Percentiles rank a stretch among this genome's conserved stretches.
phyloP scores from a whole-genome alignment of 2,113 vertebrate species.

The Hippocampus guttulatus region DNA sequence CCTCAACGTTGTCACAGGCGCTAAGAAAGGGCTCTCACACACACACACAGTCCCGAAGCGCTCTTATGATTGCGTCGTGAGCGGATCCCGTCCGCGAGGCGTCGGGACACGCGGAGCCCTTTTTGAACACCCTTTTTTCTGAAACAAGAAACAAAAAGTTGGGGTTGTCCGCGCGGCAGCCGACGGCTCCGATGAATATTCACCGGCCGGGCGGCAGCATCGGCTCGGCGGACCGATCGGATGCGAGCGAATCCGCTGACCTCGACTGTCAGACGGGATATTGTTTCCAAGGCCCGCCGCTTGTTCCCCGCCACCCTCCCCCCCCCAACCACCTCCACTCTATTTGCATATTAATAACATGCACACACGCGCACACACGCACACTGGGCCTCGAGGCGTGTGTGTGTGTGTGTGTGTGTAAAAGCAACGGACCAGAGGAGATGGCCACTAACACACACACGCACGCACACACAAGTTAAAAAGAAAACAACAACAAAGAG shows the following conservation, averaged over 20 bases:
- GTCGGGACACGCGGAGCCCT: neutral
- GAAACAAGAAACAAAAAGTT: too few species aligned
- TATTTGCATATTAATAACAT: conserved; percentile 63
- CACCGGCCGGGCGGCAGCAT: neutral
- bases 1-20: too few species aligned
- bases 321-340: neutral
- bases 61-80: neutral
- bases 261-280: conserved; percentile 27
- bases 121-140: neutral
- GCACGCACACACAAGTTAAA: neutral
- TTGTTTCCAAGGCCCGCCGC: conserved; percentile 32
- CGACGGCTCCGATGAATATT: neutral
- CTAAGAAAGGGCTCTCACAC: too few species aligned
- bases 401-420: conserved; percentile 14
- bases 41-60: neutral
- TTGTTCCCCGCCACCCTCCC: conserved; percentile 22
- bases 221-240: neutral
- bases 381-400: conserved; percentile 11
- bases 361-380: conserved; percentile 1
- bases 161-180: neutral
- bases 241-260: conserved; percentile 23
- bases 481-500: neutral
- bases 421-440: conserved; percentile 22
- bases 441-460: conserved; percentile 5
- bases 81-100: too few species aligned